Conservation (phyloP, 2,113 vertebrate species). For the Phrynosoma blainvillii region DNA sequence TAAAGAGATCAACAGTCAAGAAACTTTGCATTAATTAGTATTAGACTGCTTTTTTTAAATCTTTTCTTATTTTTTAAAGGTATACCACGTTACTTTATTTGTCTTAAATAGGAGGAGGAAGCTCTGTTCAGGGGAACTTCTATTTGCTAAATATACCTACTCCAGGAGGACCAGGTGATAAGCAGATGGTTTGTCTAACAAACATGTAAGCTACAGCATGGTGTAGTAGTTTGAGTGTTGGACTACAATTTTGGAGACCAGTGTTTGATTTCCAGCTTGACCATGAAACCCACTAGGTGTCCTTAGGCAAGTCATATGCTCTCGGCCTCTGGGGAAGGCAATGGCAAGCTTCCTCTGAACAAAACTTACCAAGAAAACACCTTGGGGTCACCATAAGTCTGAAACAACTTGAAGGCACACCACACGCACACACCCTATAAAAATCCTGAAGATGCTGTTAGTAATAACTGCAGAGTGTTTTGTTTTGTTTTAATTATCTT, state of each 20-base stretch:
- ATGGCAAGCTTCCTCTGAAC: too few relatives aligned
- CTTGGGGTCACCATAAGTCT: too few relatives aligned
- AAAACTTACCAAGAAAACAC: too few relatives aligned
- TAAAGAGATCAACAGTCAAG: not conserved
- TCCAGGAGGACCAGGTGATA: not conserved
- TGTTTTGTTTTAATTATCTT: too few relatives aligned
- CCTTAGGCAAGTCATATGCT: too few relatives aligned
- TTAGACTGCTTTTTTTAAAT: too few relatives aligned
- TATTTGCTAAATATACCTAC: not conserved
- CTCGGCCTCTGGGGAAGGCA: too few relatives aligned
- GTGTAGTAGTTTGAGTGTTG: too few relatives aligned
- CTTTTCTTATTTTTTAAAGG: not conserved
- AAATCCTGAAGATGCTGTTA: not conserved
- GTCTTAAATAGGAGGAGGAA: not conserved
- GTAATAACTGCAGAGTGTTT: not conserved
- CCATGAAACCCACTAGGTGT: too few relatives aligned
- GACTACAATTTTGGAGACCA: too few relatives aligned
- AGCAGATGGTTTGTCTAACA: not conserved
- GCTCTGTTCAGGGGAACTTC: not conserved
- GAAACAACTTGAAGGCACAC: too few relatives aligned
- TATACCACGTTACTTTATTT: not conserved
- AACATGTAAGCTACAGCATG: not conserved
- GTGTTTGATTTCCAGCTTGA: too few relatives aligned
- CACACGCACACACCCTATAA: not conserved
- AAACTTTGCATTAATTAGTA: not conserved